A percentile compares a stretch with the other conserved stretches of the same genome.
These are phyloP conservation scores for Alitta virens DNA, from an alignment of 2,888 invertebrate genomes.

Conservation along the genomic window DNA sequence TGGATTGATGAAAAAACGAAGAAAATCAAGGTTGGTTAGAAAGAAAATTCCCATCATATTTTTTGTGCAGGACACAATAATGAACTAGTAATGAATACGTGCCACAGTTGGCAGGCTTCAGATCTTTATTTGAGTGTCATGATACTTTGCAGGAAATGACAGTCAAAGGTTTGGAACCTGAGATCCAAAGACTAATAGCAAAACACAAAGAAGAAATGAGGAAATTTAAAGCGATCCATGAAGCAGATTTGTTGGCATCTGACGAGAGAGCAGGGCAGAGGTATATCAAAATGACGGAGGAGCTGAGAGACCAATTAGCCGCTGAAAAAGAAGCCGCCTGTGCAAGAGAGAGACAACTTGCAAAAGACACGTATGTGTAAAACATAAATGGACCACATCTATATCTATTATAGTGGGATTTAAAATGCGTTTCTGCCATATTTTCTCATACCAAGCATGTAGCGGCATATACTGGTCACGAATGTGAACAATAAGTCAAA, in stretches of 20 bases:
- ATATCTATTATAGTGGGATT: no score
- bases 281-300: constrained; percentile 54
- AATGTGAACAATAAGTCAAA: no score
- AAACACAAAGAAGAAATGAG: constrained; percentile 57
- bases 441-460: no score
- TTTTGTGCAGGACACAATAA: no score
- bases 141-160: constrained; percentile 55
- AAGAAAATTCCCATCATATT: no score
- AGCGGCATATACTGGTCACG: no score
- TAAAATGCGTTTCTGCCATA: no score
- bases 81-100: no score
- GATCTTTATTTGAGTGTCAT: no score
- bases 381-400: no score
- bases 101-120: no score
- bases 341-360: constrained; percentile 52
- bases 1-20: constrained; percentile 59
- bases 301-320: constrained; percentile 54
- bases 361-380: constrained; percentile 51
- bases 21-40: constrained; percentile 53
- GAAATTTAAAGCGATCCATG: constrained; percentile 54
- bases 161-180: constrained; percentile 57
- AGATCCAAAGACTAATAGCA: constrained; percentile 56
- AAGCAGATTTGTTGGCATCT: constrained; percentile 54
- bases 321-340: constrained; percentile 56
- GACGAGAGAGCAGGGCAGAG: constrained; percentile 56